Evolutionary conservation across 2,888 invertebrate species (phyloP).

Genomic region (Calameuta pallipes): DNA sequence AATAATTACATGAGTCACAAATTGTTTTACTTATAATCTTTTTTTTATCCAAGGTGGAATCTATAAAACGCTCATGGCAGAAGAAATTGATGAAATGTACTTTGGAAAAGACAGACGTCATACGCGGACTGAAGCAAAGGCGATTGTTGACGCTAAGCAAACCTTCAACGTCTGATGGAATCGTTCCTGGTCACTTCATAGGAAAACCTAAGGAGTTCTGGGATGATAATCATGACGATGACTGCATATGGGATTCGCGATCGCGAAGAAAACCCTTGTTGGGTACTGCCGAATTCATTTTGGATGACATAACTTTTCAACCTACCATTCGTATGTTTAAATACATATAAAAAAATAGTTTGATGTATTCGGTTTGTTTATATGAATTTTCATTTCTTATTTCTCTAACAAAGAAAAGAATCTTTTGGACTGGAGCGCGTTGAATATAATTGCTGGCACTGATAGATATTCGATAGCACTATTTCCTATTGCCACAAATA

Average conservation of each 20-base stretch:
- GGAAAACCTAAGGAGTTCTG: conserved; percentile 20
- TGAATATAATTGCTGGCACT: conserved; percentile 34
- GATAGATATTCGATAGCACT: neutral
- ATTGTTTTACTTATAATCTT: neutral
- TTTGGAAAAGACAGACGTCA: conserved; percentile 24
- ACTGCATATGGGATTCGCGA: conserved; percentile 35
- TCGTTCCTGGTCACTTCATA: conserved; percentile 25
- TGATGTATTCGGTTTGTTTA: neutral
- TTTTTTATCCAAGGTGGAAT: neutral
- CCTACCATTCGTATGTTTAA: neutral
- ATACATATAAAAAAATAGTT: neutral
- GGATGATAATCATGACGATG: conserved; percentile 20
- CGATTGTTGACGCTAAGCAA: conserved; percentile 18
- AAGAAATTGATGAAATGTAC: conserved; percentile 28
- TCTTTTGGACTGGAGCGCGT: conserved; percentile 50
- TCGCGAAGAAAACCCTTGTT: conserved; percentile 33
- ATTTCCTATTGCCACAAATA: neutral
- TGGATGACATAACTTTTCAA: conserved; percentile 26
- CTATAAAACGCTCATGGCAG: conserved; percentile 21
- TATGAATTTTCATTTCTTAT: conserved; percentile 10
- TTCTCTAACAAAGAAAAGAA: conserved; percentile 20
- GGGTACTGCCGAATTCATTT: conserved; percentile 24
- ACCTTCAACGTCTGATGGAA: conserved; percentile 5
- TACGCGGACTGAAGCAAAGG: conserved; percentile 28
- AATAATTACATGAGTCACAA: neutral